Conservation (phyloP, 2,888 invertebrate genomes). For the Cataglyphis cursor region DNA sequence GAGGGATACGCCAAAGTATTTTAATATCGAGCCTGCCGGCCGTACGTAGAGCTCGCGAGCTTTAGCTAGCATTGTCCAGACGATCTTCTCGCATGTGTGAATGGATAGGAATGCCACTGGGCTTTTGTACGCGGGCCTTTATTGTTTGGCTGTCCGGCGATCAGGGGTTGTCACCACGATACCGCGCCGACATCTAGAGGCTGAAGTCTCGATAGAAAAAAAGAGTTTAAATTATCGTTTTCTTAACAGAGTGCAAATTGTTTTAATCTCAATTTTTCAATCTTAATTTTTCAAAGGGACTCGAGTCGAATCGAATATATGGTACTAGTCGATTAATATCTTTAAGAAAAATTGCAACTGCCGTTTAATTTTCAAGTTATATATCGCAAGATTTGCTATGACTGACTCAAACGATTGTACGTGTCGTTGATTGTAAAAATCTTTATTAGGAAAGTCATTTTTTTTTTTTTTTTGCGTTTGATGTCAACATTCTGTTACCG, state of each 20-base stretch:
- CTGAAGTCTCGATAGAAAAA: not conserved
- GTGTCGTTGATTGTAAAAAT: not conserved
- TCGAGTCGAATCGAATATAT: not conserved
- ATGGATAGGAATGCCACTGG: conserved; percentile 81
- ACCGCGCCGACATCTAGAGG: conserved; percentile 46
- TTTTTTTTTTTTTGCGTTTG: not conserved
- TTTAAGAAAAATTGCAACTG: not conserved
- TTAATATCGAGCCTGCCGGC: conserved; percentile 81
- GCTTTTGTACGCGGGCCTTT: conserved; percentile 79
- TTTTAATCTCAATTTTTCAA: not conserved
- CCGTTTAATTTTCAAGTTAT: not conserved
- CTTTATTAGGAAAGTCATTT: not conserved
- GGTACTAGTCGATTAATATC: not conserved
- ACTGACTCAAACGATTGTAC: not conserved
- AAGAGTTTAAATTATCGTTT: not conserved
- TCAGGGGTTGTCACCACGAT: conserved; percentile 72
- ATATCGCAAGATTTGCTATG: not conserved
- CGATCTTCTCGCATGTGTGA: conserved; percentile 77
- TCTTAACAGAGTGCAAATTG: not conserved
- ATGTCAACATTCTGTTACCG: conserved; percentile 6
- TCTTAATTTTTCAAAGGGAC: not conserved
- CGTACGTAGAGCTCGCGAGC: conserved; percentile 71
- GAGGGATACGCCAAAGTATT: conserved; percentile 82
- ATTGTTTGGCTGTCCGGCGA: conserved; percentile 77
- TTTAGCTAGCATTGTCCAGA: conserved; percentile 77